Evolutionary conservation across 2,888 invertebrate species (phyloP), one percentile per base, ranked within the genome.

Genomic region (Ormyrus pomaceus): DNA sequence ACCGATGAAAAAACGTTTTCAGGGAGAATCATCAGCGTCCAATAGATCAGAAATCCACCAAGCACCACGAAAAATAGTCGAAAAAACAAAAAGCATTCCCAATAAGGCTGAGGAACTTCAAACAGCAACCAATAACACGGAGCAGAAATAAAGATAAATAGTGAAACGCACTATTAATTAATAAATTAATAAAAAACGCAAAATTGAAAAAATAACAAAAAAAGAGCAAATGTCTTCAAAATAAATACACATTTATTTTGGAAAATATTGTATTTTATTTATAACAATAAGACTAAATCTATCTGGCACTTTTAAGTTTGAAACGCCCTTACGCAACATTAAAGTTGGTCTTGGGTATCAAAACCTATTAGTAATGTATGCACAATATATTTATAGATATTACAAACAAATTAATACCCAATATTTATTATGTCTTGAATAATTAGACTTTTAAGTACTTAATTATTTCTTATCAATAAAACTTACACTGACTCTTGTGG

Each of bases 241-340:
- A 70, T 64, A 78, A 78, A 75, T 59, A 76, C 58, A 53, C 13
- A 65, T 65, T 71, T 58, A 53, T 80, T 55, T 75, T 74, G 13
- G 34, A 70, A 46, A 83, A 79, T 72, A 77, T 71, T 56, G 46
- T 73, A 73, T 62, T 69, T 73, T 83, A 80, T 83, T 79, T 81
- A 66, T 76, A 62, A 79, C 76, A 78, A 79, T 70, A 81, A 70
- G 46, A 71, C 48, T 8, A 19, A 64, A 45, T 64, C 68, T 13
- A 62, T 70, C 65, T 74, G 81, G 70, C 74, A 81, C 77, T 64
- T 74, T 65, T 10, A 34, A 46, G 13, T 74, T 58, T 61, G 70
- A 51, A 75, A 71, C 48, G 19, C 50, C n/a, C 76, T 61, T 72
- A 55, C 48, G 69, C 64, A 34, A 74, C 64, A 79, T 19, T 69